Conservation (phyloP, 2,888 invertebrate genomes). For the Erebia epiphron region DNA sequence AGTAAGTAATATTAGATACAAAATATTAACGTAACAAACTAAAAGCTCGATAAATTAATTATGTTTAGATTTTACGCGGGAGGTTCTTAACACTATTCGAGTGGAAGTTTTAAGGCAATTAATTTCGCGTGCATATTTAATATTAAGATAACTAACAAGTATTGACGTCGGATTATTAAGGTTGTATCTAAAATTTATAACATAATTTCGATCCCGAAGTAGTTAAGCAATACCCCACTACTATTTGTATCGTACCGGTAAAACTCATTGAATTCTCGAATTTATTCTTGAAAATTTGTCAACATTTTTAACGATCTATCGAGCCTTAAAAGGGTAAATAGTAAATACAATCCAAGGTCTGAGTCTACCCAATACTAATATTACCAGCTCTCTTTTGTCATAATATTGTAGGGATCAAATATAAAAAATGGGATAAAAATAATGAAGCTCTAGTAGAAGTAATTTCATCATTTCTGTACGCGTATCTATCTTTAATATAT, state of each 20-base stretch:
- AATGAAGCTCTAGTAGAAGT: too few relatives aligned
- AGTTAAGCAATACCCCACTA: constrained; percentile 14
- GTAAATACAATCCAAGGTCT: too few relatives aligned
- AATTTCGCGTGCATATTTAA: constrained; percentile 19
- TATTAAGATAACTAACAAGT: constrained; percentile 21
- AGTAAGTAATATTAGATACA: too few relatives aligned
- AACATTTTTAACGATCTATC: not conserved
- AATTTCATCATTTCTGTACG: too few relatives aligned
- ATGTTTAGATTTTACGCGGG: not conserved
- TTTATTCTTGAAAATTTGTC: not conserved
- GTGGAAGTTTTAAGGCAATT: constrained; percentile 15
- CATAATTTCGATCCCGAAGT: constrained; percentile 29
- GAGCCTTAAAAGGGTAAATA: too few relatives aligned
- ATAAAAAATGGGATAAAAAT: too few relatives aligned
- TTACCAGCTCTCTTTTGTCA: too few relatives aligned
- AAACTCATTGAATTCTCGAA: constrained; percentile 8
- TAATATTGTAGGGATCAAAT: too few relatives aligned
- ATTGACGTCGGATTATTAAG: constrained; percentile 29
- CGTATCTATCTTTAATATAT: too few relatives aligned
- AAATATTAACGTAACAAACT: not conserved
- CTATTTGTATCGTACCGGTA: not conserved
- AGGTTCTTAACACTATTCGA: not conserved
- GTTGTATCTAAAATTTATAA: constrained; percentile 36
- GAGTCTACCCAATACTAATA: too few relatives aligned
- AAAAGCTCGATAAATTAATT: not conserved